A percentile compares a stretch with the other conserved stretches of the same genome.
Evolutionary conservation across 1,140 invertebrate genomes (phyloP).

Genomic region (Callitettix versicolor): DNA sequence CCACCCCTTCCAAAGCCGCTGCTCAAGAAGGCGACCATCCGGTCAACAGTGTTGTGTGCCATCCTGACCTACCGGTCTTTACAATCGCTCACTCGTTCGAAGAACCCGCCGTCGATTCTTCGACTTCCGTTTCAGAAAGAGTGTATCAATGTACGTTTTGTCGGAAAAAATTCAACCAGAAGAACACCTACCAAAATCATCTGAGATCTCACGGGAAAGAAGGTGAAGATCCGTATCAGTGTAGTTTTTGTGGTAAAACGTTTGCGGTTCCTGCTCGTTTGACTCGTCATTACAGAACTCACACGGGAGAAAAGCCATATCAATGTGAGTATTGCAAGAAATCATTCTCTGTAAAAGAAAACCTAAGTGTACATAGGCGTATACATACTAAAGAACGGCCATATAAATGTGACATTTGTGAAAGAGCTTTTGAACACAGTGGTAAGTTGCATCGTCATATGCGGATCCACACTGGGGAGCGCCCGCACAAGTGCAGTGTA

Average conservation of each 20-base stretch:
- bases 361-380: slow-evolving; percentile 79
- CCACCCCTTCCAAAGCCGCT: not conserved
- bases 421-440: slow-evolving; percentile 82
- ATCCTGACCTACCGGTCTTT: slow-evolving; percentile 29
- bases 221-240: slow-evolving; percentile 68
- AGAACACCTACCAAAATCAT: slow-evolving; percentile 46
- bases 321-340: slow-evolving; percentile 88
- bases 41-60: slow-evolving; percentile 30
- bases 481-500: slow-evolving; percentile 86
- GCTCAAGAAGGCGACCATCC: slow-evolving; percentile 14
- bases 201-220: slow-evolving; percentile 44
- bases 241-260: slow-evolving; percentile 83
- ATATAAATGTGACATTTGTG: slow-evolving; percentile 81
- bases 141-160: slow-evolving; percentile 43
- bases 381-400: slow-evolving; percentile 84
- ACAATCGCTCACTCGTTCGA: slow-evolving; percentile 21
- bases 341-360: slow-evolving; percentile 85
- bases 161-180: slow-evolving; percentile 46
- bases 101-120: slow-evolving; percentile 22
- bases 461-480: slow-evolving; percentile 83
- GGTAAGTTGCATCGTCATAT: slow-evolving; percentile 87
- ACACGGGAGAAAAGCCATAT: slow-evolving; percentile 76
- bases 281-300: slow-evolving; percentile 81
- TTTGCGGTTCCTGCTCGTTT: slow-evolving; percentile 84
- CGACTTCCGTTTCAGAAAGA: slow-evolving; percentile 19